Base-by-base conservation (phyloP, 2,113 vertebrate species). In the Ahaetulla prasina region DNA sequence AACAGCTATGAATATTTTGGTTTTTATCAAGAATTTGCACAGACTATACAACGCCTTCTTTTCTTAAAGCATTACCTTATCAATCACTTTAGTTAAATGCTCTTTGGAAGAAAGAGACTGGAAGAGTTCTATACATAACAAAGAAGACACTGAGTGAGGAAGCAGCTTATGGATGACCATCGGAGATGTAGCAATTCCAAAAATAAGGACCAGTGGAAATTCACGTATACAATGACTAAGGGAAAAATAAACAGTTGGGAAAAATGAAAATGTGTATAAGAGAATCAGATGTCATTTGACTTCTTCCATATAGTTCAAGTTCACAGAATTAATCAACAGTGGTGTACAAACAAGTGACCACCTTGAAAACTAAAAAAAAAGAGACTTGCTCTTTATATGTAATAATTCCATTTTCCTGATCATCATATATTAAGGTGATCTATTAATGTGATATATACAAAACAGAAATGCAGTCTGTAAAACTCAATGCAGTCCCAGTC, bases 121-220 rank as follows among this genome's bases (percentile, higher is more conserved):
- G 97, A 99, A 99, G 92, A 99, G 98, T 93, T 99, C 98, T 93
- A 99, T 98, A 93, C 99, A 99, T 89, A 99, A 97, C 93, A 99
- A 96, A 93, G 99, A 99, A 47, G 99, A 99, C 55, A 99, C 98
- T 0, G 99, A 98, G 95, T 99, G 98, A 93, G 99, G 98, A 94
- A 99, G 98, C 94, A 99, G 97, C 87, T 97, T 98, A 94, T 99
- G 99, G 96, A 99, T 98, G 96, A 98, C 98, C 97, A 98, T 98
- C 92, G 99, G 98, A 90, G 99, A 99, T 0, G 99, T 99, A 94
- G 99, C 99, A 0, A 99, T 99, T 91, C 99, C 99, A 95, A 99
- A 99, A 96, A 99, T 96, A 92, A 99, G 98, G 93, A 98, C 97
- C 85, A 99, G 96, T 23, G 99, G 99, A 89, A 99, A 98, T 92